Base-by-base conservation (phyloP, 2,888 invertebrate genomes). In the Melangyna quadrimaculata region DNA sequence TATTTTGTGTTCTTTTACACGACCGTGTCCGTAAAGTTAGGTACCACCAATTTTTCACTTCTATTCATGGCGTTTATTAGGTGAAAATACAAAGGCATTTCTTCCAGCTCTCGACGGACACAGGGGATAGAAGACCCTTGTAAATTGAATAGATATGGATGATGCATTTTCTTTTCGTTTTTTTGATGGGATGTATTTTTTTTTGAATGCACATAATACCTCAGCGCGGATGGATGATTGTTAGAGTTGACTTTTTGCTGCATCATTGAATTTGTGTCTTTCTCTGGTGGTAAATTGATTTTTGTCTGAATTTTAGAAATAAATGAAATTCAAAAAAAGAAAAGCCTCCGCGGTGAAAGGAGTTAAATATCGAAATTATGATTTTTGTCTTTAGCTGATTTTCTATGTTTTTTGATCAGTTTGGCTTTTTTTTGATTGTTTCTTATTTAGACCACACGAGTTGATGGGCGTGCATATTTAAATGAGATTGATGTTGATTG, bases 21-120 rank as follows among this genome's bases (percentile, higher is more conserved):
- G 67, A 67, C 51, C 51, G 67, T 65, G 45, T 65, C 65, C 45
- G 65, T 65, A 45, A 65, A 65, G 65, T 67, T 67, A 75, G 84
- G 84, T 72, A 80, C 80, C 79, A 84, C 79, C 72, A 84, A 84
- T 80, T 84, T 80, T 84, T 84, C 84, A 84, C 75, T 67, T 79
- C 84, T 84, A 80, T 84, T 84, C 71, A 71, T 84, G 75, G 84
- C 77, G 84, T 86, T 86, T 80, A 86, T 77, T 86, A 73, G 81
- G 77, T 78, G 77, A 73, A 73, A 86, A 81, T 81, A 81, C 81
- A 86, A 86, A 81, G 51, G 86, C 70, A 84, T 71, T 70, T 71
- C 57, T 63, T 63, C 53, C 53, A 37, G 22, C 37, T 65, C 37
- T 27, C 24, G 12, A 63, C 73, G 19, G 32, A 45, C n/a, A 71